Evolutionary conservation across 2,113 vertebrate genomes (phyloP), one percentile per base, ranked within the genome.

Genomic region (Struthidea cinerea): DNA sequence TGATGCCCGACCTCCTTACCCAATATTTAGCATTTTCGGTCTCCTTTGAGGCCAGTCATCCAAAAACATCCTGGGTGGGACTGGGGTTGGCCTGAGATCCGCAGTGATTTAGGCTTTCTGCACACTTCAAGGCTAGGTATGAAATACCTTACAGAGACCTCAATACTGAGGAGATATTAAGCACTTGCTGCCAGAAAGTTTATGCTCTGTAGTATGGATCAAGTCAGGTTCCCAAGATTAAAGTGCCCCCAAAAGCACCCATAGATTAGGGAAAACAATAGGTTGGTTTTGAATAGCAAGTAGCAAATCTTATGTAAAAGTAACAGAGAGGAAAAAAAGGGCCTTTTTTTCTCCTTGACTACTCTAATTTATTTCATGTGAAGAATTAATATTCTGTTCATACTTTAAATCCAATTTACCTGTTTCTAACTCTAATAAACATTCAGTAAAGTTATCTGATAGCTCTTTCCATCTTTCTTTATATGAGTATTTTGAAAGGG

Each of bases 401-500:
- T 47, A 41, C 12, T 71, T 84, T 76, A 65, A 71, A 44, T 49
- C 28, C 13, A 61, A 49, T 87, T 37, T 92, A 15, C 15, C 50
- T 57, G 16, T 61, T 90, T 90, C 65, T 83, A 46, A 86, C 18
- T 44, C 24, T 39, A 70, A 60, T 76, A 91, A 88, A 41, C 30
- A 81, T 55, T 21, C 33, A 76, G 21, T 73, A 71, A 92, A 84
- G 44, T 73, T 86, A 70, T 32, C 22, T 18, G 18, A 73, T 80
- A 74, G 16, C 53, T 52, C 28, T 44, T 37, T 79, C 49, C 28
- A 3, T 91, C 65, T 39, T 82, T 90, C 67, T 73, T 85, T 87
- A 84, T 65, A 56, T 56, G n/a, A 85, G 28, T 49, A 81, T 97
- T 95, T 91, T 83, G 63, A 92, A 77, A 83, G 42, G 33, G 42